Conservation (phyloP, 92 coral and sea anemone species). For the Desmophyllum pertusum region DNA sequence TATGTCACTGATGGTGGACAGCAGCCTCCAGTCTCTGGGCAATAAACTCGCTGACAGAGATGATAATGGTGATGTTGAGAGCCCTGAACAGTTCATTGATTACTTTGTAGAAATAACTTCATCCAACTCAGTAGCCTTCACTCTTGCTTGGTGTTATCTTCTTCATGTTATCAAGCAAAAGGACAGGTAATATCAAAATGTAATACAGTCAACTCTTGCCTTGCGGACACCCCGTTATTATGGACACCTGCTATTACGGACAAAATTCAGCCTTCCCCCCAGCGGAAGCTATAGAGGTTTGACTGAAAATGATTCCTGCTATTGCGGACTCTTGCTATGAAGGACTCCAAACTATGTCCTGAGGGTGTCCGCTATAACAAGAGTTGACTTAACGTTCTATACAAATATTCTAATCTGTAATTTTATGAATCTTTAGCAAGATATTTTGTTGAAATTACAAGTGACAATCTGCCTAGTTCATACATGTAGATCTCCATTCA, state of each 20-base stretch:
- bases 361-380: too few relatives aligned
- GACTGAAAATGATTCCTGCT: too few relatives aligned
- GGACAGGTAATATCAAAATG: constrained; percentile 73
- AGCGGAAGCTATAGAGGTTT: too few relatives aligned
- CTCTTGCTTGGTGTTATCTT: constrained; percentile 83
- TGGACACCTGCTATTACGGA: too few relatives aligned
- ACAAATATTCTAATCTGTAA: background rate
- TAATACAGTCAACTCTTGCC: too few relatives aligned
- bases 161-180: constrained; percentile 82
- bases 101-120: constrained; percentile 86
- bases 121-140: constrained; percentile 84
- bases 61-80: constrained; percentile 58
- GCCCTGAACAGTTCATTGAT: constrained; percentile 62
- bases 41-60: constrained; percentile 70
- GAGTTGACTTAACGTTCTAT: too few relatives aligned
- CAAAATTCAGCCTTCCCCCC: too few relatives aligned
- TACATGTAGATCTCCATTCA: background rate
- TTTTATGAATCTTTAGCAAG: background rate
- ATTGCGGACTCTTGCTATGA: too few relatives aligned
- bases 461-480: background rate
- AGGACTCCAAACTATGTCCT: too few relatives aligned
- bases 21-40: constrained; percentile 69
- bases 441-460: background rate
- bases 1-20: constrained; percentile 96
- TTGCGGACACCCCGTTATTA: too few relatives aligned